Conservation (phyloP, 2,888 invertebrate species). For the Drosophila nr. perissopoda region DNA sequence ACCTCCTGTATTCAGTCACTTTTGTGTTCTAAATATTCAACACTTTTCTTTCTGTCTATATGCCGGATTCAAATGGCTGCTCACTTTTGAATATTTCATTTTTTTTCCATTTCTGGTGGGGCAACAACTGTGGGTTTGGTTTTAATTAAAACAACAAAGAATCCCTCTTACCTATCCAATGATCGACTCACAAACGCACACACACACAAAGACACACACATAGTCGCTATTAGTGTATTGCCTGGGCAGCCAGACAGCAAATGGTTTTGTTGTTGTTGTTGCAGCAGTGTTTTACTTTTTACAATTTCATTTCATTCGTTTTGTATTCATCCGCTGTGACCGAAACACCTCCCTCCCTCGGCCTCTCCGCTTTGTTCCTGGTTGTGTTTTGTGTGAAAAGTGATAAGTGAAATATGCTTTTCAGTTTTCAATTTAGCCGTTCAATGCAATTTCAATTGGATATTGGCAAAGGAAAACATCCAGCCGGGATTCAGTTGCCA, state of each 20-base stretch:
- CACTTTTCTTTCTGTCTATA: conserved; percentile 43
- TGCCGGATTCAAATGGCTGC: conserved; percentile 30
- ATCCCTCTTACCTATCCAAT: conserved; percentile 30
- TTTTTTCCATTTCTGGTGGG: conserved; percentile 31
- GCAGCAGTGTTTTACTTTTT: conserved; percentile 60
- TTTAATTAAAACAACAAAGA: conserved; percentile 74
- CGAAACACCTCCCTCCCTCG: background rate
- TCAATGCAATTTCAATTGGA: conserved; percentile 80
- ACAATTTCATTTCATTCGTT: conserved; percentile 73
- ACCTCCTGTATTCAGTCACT: conserved; percentile 42
- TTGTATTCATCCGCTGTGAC: conserved; percentile 26
- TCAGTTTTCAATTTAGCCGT: conserved; percentile 79
- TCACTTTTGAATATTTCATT: conserved; percentile 48
- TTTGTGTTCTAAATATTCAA: conserved; percentile 74
- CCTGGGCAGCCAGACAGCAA: conserved; percentile 14
- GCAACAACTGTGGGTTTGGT: conserved; percentile 65
- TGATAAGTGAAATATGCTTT: conserved; percentile 79
- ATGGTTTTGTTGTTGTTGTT: conserved; percentile 36
- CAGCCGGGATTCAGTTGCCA: conserved; percentile 24
- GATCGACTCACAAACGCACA: conserved; percentile 23
- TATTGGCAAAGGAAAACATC: conserved; percentile 56
- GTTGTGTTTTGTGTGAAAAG: conserved; percentile 75
- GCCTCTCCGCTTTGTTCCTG: conserved; percentile 50
- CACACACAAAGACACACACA: conserved; percentile 5
- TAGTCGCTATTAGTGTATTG: conserved; percentile 47